Base-by-base conservation (phyloP, 2,797 vertebrate species). In the Nothura maculosa region DNA sequence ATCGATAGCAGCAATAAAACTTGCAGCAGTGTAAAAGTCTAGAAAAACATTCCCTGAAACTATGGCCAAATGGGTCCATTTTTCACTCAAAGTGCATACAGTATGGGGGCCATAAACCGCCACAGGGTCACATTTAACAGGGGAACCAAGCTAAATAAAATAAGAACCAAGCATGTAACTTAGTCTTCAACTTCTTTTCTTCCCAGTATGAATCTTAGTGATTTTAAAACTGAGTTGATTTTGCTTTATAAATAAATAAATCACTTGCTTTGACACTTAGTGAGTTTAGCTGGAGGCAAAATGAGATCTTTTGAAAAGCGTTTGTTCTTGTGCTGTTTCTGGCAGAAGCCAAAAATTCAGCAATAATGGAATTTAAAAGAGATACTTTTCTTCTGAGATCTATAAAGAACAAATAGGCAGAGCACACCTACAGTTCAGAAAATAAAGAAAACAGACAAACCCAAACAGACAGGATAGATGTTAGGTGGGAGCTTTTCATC, bases 1-100 rank as follows among this genome's bases (percentile, higher is more conserved):
- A 89, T 48, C 43, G 76, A 95, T 83, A 92, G 91, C 77, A 89
- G 50, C 91, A 92, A 93, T 97, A 97, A 97, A 97, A 89, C 87
- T 97, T 93, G 97, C 93, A 92, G 74, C 88, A 94, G 90, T 84
- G 94, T 96, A 97, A 98, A 97, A 97, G 85, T 96, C 96, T 96
- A 93, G 90, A 90, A 93, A 96, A 97, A 93, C 94, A 95, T 93
- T 97, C 94, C 87, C 94, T 93, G 96, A 95, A 97, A 97, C 87
- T 92, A 87, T 97, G 91, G 81, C 94, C 89, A 96, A 97, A 97
- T 96, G 74, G 94, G 69, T 94, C 82, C 82, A 94, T 97, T 98
- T 97, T 97, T 98, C 94, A 97, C 85, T 97, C 92, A 91, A 96
- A 95, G 61, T 81, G 54, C 86, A 63, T 85, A 60, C 62, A 6